Base-by-base conservation (phyloP, 2,113 vertebrate genomes). In the Myotis davidii region DNA sequence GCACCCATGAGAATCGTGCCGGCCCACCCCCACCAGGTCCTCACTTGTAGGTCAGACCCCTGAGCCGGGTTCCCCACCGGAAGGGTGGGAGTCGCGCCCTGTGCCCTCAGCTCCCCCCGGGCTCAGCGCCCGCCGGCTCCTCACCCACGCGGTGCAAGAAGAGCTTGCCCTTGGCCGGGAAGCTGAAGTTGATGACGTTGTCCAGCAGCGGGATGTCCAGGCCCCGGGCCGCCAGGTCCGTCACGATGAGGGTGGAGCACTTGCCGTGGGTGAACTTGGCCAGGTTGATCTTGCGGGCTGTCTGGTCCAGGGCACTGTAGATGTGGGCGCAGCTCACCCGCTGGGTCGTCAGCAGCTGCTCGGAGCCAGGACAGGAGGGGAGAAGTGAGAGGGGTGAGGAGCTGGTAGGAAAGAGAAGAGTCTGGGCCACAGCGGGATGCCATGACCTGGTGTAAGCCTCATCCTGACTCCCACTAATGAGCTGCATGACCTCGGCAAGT, bases 121-220 rank as follows among this genome's bases (percentile, higher is more conserved):
- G 54, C 54, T 56, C 54, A 21, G 54, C 6, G 54, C 54, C 54
- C 32, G 39, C 56, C 16, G 18, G 79, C n/a, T 70, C 97, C 99
- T 96, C 96, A 99, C 99, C 99, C 0, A 99, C 99, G 27, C 99
- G 99, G 85, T 99, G 99, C 97, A 99, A 97, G 97, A 99, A 99
- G 9, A 99, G 99, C 96, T 99, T 99, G 94, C 98, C 96, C 96
- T 99, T 99, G 95, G 99, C 99, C 0, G 99, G 99, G 94, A 99
- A 99, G 98, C 99, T 99, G 98, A 99, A 99, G 98, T 99, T 99
- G 98, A 99, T 99, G 98, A 99, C 99, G 0, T 99, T 99, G 98
- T 99, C 99, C 97, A 99, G 98, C 98, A 99, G 98, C 1, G 99
- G 99, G 98, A 99, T 99, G 98, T 99, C 99, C 5, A 99, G 99